phyloP scores from a whole-genome alignment of 92 coral and sea anemone genomes.

The Umimayanthus chanpuru region DNA sequence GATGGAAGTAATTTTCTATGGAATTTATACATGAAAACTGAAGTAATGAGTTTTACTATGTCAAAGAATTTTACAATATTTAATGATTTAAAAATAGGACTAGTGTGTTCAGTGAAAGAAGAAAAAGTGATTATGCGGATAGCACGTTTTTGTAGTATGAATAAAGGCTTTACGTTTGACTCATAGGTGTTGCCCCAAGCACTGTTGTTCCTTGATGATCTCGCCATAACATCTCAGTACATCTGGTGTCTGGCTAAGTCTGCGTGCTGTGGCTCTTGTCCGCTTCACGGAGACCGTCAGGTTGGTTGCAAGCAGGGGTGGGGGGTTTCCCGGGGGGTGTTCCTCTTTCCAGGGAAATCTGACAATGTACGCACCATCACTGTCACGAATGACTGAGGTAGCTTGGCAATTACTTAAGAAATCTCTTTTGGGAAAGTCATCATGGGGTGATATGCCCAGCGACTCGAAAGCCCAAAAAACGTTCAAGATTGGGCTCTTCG shows the following conservation, averaged over 20 bases:
- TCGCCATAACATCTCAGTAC: constrained; percentile 41
- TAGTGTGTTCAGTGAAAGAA: no score
- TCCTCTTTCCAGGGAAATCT: constrained; percentile 66
- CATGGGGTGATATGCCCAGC: constrained; percentile 47
- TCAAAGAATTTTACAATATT: no score
- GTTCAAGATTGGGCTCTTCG: constrained; percentile 43
- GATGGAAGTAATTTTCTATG: no score
- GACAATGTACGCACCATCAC: constrained; percentile 59
- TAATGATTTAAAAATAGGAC: no score
- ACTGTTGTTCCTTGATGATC: constrained; percentile 54
- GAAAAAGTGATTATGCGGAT: no score
- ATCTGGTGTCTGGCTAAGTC: constrained; percentile 48
- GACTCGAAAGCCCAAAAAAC: constrained; percentile 60
- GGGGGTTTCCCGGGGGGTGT: neutral
- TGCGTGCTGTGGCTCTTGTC: constrained; percentile 49
- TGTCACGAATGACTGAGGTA: constrained; percentile 45
- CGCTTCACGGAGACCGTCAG: constrained; percentile 31
- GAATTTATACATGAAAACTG: no score
- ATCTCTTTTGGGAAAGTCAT: constrained; percentile 19
- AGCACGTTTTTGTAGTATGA: no score
- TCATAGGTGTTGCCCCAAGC: no score
- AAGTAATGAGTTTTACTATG: no score
- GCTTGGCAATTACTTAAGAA: constrained; percentile 44
- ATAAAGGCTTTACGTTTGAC: no score
- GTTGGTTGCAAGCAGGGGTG: constrained; percentile 42